Conservation (phyloP, 2,113 vertebrate genomes). For the Anoura caudifer region DNA sequence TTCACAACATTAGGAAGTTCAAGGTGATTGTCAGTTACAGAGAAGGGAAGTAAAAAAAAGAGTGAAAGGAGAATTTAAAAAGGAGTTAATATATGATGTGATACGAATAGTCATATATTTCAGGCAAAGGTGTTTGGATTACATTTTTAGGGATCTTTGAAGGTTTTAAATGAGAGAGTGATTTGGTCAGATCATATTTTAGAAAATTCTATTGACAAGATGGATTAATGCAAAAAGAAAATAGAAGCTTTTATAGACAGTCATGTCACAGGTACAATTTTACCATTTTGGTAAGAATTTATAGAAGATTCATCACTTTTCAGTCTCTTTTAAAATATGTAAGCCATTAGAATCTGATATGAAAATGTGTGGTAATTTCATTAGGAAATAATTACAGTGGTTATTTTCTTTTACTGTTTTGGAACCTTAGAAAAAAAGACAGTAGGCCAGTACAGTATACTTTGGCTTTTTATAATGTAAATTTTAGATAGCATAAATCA, state of each 20-base stretch:
- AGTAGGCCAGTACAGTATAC: background rate
- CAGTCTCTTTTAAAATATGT: background rate
- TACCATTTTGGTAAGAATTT: background rate
- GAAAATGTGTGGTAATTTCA: background rate
- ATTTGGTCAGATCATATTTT: background rate
- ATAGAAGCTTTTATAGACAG: background rate
- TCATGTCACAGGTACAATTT: background rate
- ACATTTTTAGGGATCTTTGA: background rate
- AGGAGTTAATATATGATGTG: background rate
- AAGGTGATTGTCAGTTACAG: background rate
- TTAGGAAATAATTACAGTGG: background rate
- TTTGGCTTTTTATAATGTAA: background rate
- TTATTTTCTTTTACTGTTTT: slow-evolving; percentile 4
- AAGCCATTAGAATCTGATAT: background rate
- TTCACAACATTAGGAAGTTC: background rate
- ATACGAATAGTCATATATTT: background rate
- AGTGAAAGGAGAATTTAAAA: background rate
- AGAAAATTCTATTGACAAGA: background rate
- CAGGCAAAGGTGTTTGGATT: background rate
- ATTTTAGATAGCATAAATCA: background rate
- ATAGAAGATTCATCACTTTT: background rate
- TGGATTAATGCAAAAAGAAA: background rate
- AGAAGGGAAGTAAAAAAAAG: background rate
- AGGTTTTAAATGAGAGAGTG: background rate
- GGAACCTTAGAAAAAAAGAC: background rate